A percentile compares a stretch with the other conserved stretches of the same genome.
Evolutionary conservation across 2,888 invertebrate genomes (phyloP).

Genomic region (Philereme transversata): DNA sequence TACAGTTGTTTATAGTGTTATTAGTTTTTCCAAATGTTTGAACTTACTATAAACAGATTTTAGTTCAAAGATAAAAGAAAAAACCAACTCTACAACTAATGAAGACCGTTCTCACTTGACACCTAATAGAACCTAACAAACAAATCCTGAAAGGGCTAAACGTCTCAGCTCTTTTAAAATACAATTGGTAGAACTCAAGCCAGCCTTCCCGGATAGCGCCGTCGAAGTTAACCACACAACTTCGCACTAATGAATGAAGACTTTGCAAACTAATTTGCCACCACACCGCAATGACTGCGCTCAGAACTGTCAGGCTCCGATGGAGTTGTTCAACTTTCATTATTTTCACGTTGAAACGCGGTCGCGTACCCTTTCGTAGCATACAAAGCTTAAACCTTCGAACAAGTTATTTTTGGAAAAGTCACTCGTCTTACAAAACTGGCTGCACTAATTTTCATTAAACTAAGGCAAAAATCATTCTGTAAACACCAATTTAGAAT

Average conservation of each 20-base stretch:
- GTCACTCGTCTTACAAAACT: too few relatives aligned
- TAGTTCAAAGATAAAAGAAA: too few relatives aligned
- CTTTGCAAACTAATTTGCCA: slow-evolving; percentile 67
- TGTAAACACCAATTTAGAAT: too few relatives aligned
- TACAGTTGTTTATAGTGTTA: too few relatives aligned
- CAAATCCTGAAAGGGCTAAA: slow-evolving; percentile 14
- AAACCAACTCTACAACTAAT: too few relatives aligned
- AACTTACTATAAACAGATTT: too few relatives aligned
- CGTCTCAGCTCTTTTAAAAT: slow-evolving; percentile 40
- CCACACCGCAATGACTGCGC: slow-evolving; percentile 49
- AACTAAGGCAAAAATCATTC: too few relatives aligned
- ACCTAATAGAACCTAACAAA: too few relatives aligned
- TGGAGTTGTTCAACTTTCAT: slow-evolving; percentile 30
- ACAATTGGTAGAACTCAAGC: slow-evolving; percentile 48
- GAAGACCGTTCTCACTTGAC: too few relatives aligned
- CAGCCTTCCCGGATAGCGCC: slow-evolving; percentile 35
- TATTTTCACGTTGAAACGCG: slow-evolving; percentile 22
- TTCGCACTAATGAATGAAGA: slow-evolving; percentile 66
- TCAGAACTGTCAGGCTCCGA: slow-evolving; percentile 29
- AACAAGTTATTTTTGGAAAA: background rate
- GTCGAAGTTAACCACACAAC: slow-evolving; percentile 61
- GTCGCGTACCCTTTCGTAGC: slow-evolving; percentile 18
- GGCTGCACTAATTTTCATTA: too few relatives aligned
- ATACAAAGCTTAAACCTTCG: background rate
- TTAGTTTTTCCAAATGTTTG: too few relatives aligned